Conservation (phyloP, 2,113 vertebrate species). For the Trichechus manatus region DNA sequence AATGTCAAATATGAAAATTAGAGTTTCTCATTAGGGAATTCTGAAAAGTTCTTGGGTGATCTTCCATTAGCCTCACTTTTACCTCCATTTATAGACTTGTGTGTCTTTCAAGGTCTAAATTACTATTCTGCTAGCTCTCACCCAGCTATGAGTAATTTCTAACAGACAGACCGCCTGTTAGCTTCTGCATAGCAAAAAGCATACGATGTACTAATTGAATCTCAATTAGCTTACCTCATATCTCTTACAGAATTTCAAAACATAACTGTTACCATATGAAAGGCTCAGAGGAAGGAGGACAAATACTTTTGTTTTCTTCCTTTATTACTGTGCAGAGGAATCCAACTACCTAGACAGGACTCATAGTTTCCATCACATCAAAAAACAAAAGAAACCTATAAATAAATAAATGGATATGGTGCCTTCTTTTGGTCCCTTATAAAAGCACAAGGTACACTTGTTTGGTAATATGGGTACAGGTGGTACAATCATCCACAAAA, state of each 20-base stretch:
- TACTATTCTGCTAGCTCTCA: constrained; percentile 78
- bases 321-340: neutral
- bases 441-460: neutral
- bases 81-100: constrained; percentile 80
- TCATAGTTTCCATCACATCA: neutral
- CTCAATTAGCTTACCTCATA: constrained; percentile 81
- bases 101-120: constrained; percentile 82
- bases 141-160: constrained; percentile 79
- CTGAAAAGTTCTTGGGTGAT: constrained; percentile 83
- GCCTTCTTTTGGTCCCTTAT: neutral
- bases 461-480: neutral
- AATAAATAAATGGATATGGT: constrained; percentile 23
- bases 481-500: neutral
- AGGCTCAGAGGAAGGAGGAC: constrained; percentile 31
- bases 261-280: constrained; percentile 61
- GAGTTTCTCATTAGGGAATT: constrained; percentile 82
- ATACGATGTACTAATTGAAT: constrained; percentile 77
- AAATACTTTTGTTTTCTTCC: constrained; percentile 47
- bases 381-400: constrained; percentile 47
- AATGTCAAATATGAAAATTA: constrained; percentile 81
- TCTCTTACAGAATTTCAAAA: constrained; percentile 80
- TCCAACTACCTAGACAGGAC: neutral
- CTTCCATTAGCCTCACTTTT: constrained; percentile 82
- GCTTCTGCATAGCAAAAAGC: constrained; percentile 76
- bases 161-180: constrained; percentile 76